Evolutionary conservation across 1,140 invertebrate genomes (phyloP).

Genomic region (Leptinotarsa texana): DNA sequence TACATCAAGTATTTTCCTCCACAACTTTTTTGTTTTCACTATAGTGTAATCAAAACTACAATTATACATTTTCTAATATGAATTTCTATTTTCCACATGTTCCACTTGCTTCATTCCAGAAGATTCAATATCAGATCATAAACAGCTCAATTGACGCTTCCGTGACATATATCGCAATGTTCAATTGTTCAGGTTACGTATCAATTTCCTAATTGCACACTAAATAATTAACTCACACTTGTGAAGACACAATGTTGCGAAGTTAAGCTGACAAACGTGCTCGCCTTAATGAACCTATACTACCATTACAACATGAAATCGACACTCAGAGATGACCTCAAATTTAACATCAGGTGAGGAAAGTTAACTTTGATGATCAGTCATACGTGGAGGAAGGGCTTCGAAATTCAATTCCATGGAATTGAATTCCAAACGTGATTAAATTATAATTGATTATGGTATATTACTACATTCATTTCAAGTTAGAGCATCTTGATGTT

Average conservation of each 20-base stretch:
- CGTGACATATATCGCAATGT: slow-evolving; percentile 4
- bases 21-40: no score
- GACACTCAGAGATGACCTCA: slow-evolving; percentile 7
- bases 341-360: not conserved
- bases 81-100: no score
- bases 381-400: no score
- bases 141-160: not conserved
- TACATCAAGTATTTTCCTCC: no score
- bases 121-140: not conserved
- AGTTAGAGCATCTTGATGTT: no score
- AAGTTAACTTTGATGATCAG: slow-evolving; percentile 2
- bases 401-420: no score
- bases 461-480: no score
- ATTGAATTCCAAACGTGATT: no score
- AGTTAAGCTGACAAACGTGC: slow-evolving; percentile 1
- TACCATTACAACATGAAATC: slow-evolving; percentile 15
- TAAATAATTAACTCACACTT: slow-evolving; percentile 14
- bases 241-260: slow-evolving; percentile 10
- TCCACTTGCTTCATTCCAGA: no score
- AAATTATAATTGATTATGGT: no score
- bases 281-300: slow-evolving; percentile 16
- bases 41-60: no score
- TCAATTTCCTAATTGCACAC: slow-evolving; percentile 24
- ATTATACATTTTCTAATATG: no score
- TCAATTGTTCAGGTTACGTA: slow-evolving; percentile 14